Evolutionary conservation across 1,140 invertebrate genomes (phyloP).

Genomic region (Drusus annulatus): DNA sequence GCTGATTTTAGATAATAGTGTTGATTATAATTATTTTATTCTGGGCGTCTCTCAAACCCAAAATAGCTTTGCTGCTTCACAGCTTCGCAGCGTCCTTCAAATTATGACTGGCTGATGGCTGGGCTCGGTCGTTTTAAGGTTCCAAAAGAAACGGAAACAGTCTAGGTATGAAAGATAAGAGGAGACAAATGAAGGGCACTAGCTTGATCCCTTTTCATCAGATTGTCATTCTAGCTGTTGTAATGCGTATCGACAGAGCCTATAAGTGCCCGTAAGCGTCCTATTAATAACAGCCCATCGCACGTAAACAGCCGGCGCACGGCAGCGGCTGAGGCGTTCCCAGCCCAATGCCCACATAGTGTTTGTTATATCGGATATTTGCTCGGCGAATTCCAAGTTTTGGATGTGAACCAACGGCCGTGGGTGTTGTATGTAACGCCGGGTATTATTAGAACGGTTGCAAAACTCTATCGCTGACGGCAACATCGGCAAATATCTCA

Average conservation of each 20-base stretch:
- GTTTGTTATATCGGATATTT: conserved; percentile 44
- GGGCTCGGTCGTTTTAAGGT: too few species aligned
- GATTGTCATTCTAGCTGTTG: too few species aligned
- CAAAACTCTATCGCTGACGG: conserved; percentile 54
- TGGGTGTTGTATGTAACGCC: conserved; percentile 56
- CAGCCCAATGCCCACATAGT: neutral
- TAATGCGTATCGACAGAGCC: neutral
- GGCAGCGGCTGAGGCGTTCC: neutral
- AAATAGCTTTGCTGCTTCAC: neutral
- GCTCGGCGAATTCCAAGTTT: conserved; percentile 55
- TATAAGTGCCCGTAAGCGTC: neutral
- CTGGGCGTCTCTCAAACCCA: neutral
- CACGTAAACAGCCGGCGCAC: conserved; percentile 29
- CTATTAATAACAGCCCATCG: conserved; percentile 12
- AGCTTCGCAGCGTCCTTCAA: conserved; percentile 3
- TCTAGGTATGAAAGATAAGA: too few species aligned
- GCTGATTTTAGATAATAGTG: too few species aligned
- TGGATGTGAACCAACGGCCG: conserved; percentile 57
- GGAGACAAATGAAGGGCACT: too few species aligned
- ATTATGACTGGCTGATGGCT: neutral
- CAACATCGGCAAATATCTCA: conserved; percentile 49
- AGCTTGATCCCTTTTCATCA: too few species aligned
- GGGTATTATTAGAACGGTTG: conserved; percentile 55
- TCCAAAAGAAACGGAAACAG: too few species aligned
- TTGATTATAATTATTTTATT: too few species aligned